A percentile compares a stretch with the other conserved stretches of the same genome.
Conservation (phyloP, 2,113 vertebrate genomes). For the Numenius arquata region DNA sequence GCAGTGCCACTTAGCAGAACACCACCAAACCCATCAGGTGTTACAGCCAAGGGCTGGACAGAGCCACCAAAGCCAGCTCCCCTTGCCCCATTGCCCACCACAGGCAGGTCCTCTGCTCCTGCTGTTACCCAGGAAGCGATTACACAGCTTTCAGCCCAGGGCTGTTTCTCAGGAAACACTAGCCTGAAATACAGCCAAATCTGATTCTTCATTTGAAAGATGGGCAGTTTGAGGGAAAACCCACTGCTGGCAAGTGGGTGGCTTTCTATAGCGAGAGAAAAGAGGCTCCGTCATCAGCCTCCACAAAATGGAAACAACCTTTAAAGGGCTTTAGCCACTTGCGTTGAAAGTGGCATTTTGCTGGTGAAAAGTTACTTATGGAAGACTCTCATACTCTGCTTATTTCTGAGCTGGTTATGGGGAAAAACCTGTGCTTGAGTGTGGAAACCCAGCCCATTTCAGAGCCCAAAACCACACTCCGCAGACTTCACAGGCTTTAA, state of each 20-base stretch:
- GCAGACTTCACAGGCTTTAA: not conserved
- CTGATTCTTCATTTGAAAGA: not conserved
- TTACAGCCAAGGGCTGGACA: not conserved
- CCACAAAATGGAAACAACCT: not conserved
- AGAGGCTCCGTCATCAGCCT: not conserved
- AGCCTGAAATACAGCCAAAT: not conserved
- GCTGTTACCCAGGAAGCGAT: not conserved
- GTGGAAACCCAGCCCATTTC: not conserved
- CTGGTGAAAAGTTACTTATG: not conserved
- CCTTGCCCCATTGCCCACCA: not conserved
- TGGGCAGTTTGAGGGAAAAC: not conserved
- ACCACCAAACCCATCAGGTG: rapidly evolving
- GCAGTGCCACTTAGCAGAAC: not conserved
- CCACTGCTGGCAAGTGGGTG: not conserved
- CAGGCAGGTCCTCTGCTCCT: not conserved
- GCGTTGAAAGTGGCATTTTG: rapidly evolving
- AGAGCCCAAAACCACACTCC: not conserved
- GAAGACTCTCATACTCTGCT: rapidly evolving
- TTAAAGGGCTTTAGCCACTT: not conserved
- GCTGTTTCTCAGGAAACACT: not conserved
- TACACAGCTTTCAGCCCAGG: not conserved
- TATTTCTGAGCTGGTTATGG: rapidly evolving
- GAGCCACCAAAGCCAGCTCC: not conserved
- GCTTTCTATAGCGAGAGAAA: not conserved
- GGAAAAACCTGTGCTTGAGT: rapidly evolving